Percentiles rank a stretch among this genome's conserved stretches.
Conservation (phyloP, 2,888 invertebrate species). For the Chirona hameri region DNA sequence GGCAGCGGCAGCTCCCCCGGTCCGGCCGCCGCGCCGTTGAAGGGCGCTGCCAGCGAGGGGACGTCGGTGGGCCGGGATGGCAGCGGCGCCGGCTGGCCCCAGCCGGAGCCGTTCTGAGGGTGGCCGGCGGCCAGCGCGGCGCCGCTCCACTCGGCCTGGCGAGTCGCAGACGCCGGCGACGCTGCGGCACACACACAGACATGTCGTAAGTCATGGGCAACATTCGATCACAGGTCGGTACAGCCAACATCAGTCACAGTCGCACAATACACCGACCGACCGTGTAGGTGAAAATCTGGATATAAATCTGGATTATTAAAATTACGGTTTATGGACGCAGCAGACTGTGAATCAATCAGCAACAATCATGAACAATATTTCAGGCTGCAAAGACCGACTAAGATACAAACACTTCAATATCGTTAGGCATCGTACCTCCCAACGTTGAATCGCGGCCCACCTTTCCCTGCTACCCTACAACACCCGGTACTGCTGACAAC, state of each 20-base stretch:
- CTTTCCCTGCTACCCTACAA: neutral
- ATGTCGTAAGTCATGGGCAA: too few species aligned
- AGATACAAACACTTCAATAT: too few species aligned
- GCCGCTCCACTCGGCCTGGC: neutral
- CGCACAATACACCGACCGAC: too few species aligned
- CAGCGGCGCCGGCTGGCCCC: neutral
- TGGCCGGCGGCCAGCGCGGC: neutral
- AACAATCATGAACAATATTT: too few species aligned
- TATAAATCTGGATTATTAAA: too few species aligned
- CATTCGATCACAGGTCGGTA: too few species aligned
- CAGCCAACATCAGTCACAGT: neutral
- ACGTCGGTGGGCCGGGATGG: neutral
- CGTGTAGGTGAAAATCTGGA: too few species aligned
- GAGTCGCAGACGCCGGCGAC: neutral
- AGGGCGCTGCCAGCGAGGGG: neutral
- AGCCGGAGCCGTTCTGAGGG: neutral
- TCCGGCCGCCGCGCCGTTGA: neutral
- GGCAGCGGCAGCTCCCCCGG: neutral
- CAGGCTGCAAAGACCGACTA: too few species aligned
- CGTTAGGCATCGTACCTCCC: neutral
- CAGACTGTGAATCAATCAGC: too few species aligned
- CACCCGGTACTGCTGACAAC: neutral
- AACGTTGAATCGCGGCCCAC: neutral
- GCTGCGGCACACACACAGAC: neutral
- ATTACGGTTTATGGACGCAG: too few species aligned